These are phyloP conservation scores for Pharmacophagus antenor DNA, from an alignment of 2,888 invertebrate genomes.

Conservation along the genomic window DNA sequence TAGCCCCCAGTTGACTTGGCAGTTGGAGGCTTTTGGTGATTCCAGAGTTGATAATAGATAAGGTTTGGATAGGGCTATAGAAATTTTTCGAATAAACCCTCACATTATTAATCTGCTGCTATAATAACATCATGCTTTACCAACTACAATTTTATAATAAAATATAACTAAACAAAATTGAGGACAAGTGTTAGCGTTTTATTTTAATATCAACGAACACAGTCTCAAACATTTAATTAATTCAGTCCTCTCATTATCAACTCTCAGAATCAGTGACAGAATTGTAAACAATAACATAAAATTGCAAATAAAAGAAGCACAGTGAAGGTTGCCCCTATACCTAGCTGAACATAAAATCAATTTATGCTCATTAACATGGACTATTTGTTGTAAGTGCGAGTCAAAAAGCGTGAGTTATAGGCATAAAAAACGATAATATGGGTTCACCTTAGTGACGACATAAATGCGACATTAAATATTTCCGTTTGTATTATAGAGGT, in stretches of 20 bases:
- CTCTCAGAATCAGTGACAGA: not conserved
- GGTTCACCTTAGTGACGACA: conserved; percentile 5
- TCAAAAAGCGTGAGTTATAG: not conserved
- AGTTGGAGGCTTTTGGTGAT: too few relatives aligned
- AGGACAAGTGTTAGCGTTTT: too few relatives aligned
- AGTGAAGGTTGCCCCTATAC: not conserved
- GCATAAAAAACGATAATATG: not conserved
- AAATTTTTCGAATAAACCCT: too few relatives aligned
- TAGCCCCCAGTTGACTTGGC: too few relatives aligned
- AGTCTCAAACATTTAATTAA: too few relatives aligned
- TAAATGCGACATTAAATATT: conserved; percentile 18
- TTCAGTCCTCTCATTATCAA: not conserved
- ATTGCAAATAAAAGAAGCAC: not conserved
- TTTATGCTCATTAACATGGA: not conserved
- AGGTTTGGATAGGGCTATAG: too few relatives aligned
- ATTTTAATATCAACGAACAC: too few relatives aligned
- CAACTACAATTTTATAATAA: too few relatives aligned
- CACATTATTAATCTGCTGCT: too few relatives aligned
- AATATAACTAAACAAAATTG: too few relatives aligned
- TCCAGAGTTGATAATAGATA: too few relatives aligned
- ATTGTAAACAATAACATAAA: conserved; percentile 2
- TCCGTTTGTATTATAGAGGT: conserved; percentile 13
- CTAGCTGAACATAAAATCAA: conserved; percentile 1
- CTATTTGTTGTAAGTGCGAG: not conserved
- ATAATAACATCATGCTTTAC: too few relatives aligned